These are phyloP conservation scores for Chrysolina haemoptera DNA, from an alignment of 2,888 invertebrate species.

Conservation along the genomic window DNA sequence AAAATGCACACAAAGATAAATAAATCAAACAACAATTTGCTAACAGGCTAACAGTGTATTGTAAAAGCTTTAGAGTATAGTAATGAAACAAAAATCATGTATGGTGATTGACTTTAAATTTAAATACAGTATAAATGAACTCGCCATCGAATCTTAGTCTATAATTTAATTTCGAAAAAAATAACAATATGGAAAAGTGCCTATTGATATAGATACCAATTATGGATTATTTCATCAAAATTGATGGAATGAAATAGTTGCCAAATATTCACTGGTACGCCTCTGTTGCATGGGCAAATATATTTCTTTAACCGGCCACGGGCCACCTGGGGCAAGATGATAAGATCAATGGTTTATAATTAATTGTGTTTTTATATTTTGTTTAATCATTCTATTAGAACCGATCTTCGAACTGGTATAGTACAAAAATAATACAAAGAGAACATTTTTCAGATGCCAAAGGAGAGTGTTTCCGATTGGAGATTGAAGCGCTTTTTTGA, in stretches of 20 bases:
- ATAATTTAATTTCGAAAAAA: no score
- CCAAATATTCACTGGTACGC: conserved; percentile 6
- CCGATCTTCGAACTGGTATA: conserved; percentile 58
- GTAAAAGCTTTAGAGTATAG: no score
- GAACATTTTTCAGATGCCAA: conserved; percentile 66
- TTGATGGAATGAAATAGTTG: background rate
- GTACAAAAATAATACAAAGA: conserved; percentile 55
- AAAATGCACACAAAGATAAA: no score
- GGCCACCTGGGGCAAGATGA: conserved; percentile 69
- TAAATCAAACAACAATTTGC: no score
- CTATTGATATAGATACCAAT: no score
- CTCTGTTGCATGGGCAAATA: conserved; percentile 31
- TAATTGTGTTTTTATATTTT: conserved; percentile 71
- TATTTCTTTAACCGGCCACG: conserved; percentile 56
- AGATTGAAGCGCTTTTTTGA: conserved; percentile 26
- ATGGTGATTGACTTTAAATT: no score
- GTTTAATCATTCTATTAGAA: conserved; percentile 70
- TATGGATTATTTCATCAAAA: no score
- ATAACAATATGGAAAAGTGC: no score
- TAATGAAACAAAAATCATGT: no score
- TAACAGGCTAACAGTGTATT: no score
- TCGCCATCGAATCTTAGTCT: no score
- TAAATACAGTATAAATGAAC: no score
- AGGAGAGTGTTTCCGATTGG: conserved; percentile 60
- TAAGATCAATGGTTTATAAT: conserved; percentile 69